Evolutionary conservation across 1,140 invertebrate species (phyloP), one percentile per base, ranked within the genome.

Genomic region (Hyposmocoma kahamanoa): DNA sequence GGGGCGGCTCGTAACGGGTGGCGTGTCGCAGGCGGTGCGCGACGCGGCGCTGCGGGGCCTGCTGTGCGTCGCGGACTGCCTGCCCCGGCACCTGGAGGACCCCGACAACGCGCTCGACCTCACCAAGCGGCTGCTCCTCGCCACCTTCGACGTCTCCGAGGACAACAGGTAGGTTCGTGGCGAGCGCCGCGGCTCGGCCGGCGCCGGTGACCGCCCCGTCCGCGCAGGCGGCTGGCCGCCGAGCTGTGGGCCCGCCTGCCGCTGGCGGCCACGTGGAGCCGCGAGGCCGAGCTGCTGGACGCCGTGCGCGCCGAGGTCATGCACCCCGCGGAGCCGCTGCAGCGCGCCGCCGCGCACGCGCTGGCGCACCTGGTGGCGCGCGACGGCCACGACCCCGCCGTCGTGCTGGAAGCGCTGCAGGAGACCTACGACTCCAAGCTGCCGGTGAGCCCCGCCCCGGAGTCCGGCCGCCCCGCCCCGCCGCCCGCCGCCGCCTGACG

Each of bases 1-100:
- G 32, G 6, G 15, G 32, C 32, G 11, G 32, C 32, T 15, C 15
- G 32, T 13, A 15, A 15, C 32, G 15, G 4, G n/a, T 36, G 2
- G 6, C 9, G 18, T 34, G 13, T 22, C 6, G 4, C 78, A 90
- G 53, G 89, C 91, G n/a, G 92, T 96, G 0, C 89, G 96, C 59
- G 94, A 97, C 82, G 91, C 94, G 0, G 91, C 93, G 0, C 80
- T 97, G 11, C 88, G 94, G 62, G 92, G 92, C 38, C 72, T 97
- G 36, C 84, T 86, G 41, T 90, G 91, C 41, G 85, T 97, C 53
- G 79, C 87, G 8, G 80, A 87, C 8, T 88, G 91, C 1, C 88
- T 95, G 59, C 92, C 92, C 1, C 87, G 86, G 10, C 87, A 91
- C 39, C 89, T 92, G 42, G 87, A 88, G 55, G 78, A 92, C 70